Evolutionary conservation across 2,113 vertebrate genomes (phyloP), one percentile per base, ranked within the genome.

Genomic region (Pedetes capensis): DNA sequence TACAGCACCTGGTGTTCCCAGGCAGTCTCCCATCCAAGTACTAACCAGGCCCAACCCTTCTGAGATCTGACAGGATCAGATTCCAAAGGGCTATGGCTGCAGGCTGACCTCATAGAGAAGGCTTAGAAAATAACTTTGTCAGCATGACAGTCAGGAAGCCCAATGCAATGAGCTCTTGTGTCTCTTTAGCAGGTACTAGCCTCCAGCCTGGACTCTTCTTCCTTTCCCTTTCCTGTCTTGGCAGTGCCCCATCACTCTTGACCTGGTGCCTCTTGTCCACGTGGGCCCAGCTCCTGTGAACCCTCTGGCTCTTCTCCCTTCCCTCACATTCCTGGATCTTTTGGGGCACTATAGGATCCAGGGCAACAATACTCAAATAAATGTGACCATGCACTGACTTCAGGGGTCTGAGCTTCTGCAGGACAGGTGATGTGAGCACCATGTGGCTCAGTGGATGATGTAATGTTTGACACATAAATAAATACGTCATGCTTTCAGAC

Each of bases 331-430:
- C 55, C 9, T 18, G 57, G 59, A 23, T 89, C 47, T 34, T 68
- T 13, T 0, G 17, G 49, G 34, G 7, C 6, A 39, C 47, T 20
- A 8, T 10, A 37, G 53, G 16, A 64, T 6, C 61, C 29, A 87
- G 34, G 29, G 7, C 14, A 17, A 18, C 0, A 37, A 14, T n/a
- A 55, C 37, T 69, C 71, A 25, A 5, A 25, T 13, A 6, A 47
- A 39, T 0, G 4, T 57, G 34, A 88, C 9, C 51, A 6, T 3
- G 74, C 0, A 1, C 8, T 6, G 1, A 81, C 18, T 18, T 8
- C 32, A 7, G 14, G 39, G 9, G n/a, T n/a, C n/a, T 16, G 55
- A 59, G 8, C 57, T 9, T 87, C 68, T 68, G 49, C 69, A n/a
- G 63, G 74, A 11, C 47, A 27, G 68, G 53, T 16, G 37, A 44